phyloP scores from a whole-genome alignment of 1,140 invertebrate genomes.

The Sycophaga agraensis region DNA sequence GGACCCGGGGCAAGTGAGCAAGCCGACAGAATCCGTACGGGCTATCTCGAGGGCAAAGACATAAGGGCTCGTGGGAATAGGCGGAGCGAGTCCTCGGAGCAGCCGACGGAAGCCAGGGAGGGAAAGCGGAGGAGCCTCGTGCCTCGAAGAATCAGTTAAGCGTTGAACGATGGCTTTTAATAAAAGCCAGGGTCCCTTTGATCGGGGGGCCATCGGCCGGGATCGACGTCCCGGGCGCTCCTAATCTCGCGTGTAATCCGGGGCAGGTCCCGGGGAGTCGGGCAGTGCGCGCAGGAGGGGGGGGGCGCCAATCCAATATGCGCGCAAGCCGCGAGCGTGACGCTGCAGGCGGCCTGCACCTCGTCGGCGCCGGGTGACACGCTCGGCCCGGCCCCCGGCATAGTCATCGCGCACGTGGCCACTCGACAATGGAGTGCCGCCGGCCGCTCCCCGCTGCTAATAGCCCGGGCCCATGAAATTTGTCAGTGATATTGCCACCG shows the following conservation, averaged over 20 bases:
- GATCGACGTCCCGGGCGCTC: too few species aligned
- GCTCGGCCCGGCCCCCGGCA: neutral
- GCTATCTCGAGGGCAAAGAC: too few species aligned
- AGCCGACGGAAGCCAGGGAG: neutral
- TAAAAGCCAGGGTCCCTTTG: too few species aligned
- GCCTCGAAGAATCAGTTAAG: constrained; percentile 31
- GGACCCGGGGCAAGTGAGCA: too few species aligned
- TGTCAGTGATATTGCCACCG: constrained; percentile 52
- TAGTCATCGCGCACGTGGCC: constrained; percentile 51
- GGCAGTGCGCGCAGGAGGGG: neutral
- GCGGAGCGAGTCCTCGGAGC: too few species aligned
- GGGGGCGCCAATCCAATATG: constrained; percentile 52
- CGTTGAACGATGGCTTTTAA: constrained; percentile 33
- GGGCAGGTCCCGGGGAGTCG: constrained; percentile 42
- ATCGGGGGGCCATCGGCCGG: too few species aligned
- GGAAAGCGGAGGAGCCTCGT: neutral
- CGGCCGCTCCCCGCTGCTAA: constrained; percentile 40
- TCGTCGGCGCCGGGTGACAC: constrained; percentile 3
- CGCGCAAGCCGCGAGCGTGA: constrained; percentile 47
- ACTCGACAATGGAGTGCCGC: constrained; percentile 45
- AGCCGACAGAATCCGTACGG: too few species aligned
- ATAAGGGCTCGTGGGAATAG: neutral
- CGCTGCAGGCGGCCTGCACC: constrained; percentile 33
- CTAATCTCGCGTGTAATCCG: constrained; percentile 53
- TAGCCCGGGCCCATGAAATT: constrained; percentile 56